Evolutionary conservation across 2,888 invertebrate genomes (phyloP).

Genomic region (Zele albiditarsus): DNA sequence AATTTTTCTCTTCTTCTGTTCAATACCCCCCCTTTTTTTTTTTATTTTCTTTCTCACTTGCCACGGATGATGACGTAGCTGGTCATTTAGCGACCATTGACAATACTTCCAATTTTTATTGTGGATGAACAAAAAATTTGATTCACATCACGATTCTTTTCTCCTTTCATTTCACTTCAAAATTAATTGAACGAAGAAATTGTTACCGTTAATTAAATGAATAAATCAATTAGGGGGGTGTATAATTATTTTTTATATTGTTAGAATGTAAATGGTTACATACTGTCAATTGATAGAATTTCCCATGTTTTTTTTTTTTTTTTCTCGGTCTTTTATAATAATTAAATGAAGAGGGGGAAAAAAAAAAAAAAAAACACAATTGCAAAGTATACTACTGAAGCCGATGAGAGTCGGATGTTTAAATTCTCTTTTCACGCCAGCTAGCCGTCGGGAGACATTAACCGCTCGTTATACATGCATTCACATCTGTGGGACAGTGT

Average conservation of each 20-base stretch:
- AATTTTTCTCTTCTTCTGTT: not conserved
- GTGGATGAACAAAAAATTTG: not conserved
- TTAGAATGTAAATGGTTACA: not conserved
- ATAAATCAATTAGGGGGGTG: not conserved
- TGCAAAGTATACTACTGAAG: not conserved
- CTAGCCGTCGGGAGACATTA: conserved; percentile 43
- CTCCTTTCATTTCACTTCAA: not conserved
- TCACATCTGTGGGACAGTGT: not conserved
- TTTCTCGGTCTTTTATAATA: not conserved
- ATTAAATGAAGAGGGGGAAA: not conserved
- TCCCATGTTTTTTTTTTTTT: not conserved
- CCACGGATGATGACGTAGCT: not conserved
- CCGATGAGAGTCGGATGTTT: not conserved
- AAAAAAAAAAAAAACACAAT: not conserved
- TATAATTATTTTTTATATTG: not conserved
- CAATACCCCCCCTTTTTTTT: too few species aligned
- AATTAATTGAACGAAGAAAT: not conserved
- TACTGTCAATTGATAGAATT: not conserved
- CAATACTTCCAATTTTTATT: not conserved
- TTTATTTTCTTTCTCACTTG: not conserved
- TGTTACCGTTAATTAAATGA: not conserved
- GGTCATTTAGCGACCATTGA: not conserved
- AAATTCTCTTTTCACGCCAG: conserved; percentile 44
- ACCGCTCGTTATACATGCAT: not conserved
- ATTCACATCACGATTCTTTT: not conserved